A percentile compares a stretch with the other conserved stretches of the same genome.
These are phyloP conservation scores for Scaptomyza tumidula DNA, from an alignment of 2,888 invertebrate genomes.

Conservation along the genomic window DNA sequence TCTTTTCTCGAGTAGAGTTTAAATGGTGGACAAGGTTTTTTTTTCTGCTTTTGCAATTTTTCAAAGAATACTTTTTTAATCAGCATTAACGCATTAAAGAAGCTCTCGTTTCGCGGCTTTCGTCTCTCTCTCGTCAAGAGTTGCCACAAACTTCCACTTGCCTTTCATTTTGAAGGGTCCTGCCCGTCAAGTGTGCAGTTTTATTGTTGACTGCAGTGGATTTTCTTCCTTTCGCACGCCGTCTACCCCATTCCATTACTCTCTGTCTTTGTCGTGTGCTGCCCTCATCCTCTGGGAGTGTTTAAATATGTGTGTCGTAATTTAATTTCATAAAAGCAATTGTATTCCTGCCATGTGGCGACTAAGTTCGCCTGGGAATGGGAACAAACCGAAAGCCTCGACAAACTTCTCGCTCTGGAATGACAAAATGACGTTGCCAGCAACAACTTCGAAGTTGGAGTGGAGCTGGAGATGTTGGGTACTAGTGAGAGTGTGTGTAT, in stretches of 20 bases:
- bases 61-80: conserved; percentile 42
- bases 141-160: conserved; percentile 26
- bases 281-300: conserved; percentile 32
- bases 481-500: conserved; percentile 41
- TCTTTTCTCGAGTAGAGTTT: neutral
- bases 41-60: neutral
- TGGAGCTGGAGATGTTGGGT: conserved; percentile 12
- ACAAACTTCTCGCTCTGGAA: conserved; percentile 57
- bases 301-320: conserved; percentile 73
- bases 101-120: neutral
- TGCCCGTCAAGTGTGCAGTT: conserved; percentile 49
- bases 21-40: neutral
- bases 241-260: neutral
- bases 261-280: conserved; percentile 15
- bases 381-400: conserved; percentile 29
- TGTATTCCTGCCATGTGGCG: conserved; percentile 69
- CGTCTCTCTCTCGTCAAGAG: conserved; percentile 12
- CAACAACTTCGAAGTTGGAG: conserved; percentile 17
- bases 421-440: conserved; percentile 73
- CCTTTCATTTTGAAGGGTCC: conserved; percentile 31
- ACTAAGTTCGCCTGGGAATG: conserved; percentile 46
- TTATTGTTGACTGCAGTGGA: conserved; percentile 56
- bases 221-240: conserved; percentile 2
- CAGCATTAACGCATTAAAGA: conserved; percentile 49
- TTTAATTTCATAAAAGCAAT: conserved; percentile 79